These are phyloP conservation scores for Cepphus grylle DNA, from an alignment of 2,113 vertebrate species.

Conservation along the genomic window DNA sequence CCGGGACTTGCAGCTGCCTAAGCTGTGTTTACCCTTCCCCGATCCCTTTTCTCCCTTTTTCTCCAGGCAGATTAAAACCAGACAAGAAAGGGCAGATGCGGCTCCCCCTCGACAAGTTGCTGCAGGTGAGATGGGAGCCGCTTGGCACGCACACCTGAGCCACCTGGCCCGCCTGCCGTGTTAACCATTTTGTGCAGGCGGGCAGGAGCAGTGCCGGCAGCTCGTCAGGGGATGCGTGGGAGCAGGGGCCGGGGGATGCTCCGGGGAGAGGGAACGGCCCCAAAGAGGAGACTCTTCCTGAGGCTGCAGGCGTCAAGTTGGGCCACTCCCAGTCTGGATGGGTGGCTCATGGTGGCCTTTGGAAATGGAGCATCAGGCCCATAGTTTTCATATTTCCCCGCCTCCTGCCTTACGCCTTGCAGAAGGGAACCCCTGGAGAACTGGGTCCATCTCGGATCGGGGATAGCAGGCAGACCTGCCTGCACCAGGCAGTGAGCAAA, in stretches of 20 bases:
- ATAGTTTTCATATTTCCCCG: background rate
- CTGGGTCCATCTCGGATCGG: background rate
- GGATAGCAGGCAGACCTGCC: background rate
- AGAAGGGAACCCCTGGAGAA: background rate
- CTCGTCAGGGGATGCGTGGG: background rate
- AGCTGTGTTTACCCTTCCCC: slow-evolving; percentile 37
- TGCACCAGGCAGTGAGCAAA: background rate
- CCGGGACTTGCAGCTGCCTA: slow-evolving; percentile 23
- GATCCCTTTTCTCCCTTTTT: slow-evolving; percentile 34
- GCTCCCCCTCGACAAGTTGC: slow-evolving; percentile 44
- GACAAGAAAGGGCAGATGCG: slow-evolving; percentile 45
- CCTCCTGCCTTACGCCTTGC: background rate
- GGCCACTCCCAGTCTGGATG: background rate
- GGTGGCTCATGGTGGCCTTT: background rate
- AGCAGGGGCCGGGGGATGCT: background rate
- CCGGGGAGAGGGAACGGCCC: background rate
- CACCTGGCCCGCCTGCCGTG: slow-evolving; percentile 18
- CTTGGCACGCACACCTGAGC: slow-evolving; percentile 34
- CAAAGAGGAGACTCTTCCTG: background rate
- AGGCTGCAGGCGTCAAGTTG: background rate
- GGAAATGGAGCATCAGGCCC: background rate
- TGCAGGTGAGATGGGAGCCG: slow-evolving; percentile 53
- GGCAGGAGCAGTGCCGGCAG: background rate
- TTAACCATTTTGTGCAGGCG: background rate
- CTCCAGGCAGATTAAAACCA: slow-evolving; percentile 33